These are phyloP conservation scores for Acromyrmex echinatior DNA, from an alignment of 1,140 invertebrate species.

Conservation along the genomic window DNA sequence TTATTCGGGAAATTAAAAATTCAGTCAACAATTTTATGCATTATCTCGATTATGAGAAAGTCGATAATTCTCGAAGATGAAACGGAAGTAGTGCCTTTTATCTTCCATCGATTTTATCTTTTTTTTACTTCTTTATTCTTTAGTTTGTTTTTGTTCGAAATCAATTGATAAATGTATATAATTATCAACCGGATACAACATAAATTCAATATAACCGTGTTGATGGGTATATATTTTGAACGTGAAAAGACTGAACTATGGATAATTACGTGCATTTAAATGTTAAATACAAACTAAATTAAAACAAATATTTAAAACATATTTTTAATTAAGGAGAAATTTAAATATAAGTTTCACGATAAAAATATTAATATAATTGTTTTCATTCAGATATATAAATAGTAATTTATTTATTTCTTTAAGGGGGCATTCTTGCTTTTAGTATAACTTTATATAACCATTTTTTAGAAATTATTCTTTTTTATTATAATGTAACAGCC, in stretches of 20 bases:
- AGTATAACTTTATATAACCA: no score
- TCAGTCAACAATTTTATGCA: not conserved
- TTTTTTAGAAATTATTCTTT: no score
- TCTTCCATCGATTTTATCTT: no score
- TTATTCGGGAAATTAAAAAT: not conserved
- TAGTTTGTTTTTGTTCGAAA: not conserved
- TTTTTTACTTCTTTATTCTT: no score
- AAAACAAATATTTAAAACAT: not conserved
- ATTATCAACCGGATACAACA: not conserved
- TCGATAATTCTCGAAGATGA: not conserved
- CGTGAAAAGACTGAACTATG: not conserved
- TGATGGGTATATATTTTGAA: not conserved
- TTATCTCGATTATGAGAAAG: not conserved
- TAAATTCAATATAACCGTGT: not conserved
- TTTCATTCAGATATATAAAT: not conserved
- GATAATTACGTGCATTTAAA: not conserved
- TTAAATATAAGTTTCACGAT: not conserved
- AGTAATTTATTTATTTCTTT: slow-evolving; percentile 5
- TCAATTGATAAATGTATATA: not conserved
- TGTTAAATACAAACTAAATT: not conserved
- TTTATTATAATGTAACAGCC: no score
- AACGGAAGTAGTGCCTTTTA: not conserved
- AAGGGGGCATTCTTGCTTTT: not conserved
- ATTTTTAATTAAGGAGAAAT: not conserved
- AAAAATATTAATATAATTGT: not conserved